Conservation (phyloP, 1,140 invertebrate species). For the Brachionus rotundiformis region DNA sequence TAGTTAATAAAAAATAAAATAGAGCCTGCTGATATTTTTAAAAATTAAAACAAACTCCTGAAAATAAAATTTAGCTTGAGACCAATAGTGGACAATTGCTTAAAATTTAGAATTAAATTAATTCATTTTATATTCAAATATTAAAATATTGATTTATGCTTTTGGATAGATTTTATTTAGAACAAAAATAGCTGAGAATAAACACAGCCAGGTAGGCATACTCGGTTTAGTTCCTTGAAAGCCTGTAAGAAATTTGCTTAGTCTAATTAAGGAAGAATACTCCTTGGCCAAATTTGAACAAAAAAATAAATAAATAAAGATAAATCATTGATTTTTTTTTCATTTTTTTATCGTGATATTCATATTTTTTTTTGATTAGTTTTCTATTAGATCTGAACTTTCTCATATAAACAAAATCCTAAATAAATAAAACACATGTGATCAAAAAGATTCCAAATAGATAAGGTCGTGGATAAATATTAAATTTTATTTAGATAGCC, state of each 20-base stretch:
- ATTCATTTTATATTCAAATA: neutral
- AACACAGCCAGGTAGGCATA: neutral
- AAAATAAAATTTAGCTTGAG: too few species aligned
- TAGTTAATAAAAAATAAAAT: neutral
- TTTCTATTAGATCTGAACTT: constrained; percentile 12
- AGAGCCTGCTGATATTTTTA: neutral
- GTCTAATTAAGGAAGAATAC: neutral
- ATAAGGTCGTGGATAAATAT: constrained; percentile 6
- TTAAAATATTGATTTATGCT: constrained; percentile 11
- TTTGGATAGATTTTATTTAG: neutral
- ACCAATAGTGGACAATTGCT: too few species aligned
- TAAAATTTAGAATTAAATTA: neutral
- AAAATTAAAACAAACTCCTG: neutral
- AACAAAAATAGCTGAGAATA: neutral
- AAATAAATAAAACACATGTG: constrained; percentile 9
- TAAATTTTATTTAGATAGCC: constrained; percentile 11
- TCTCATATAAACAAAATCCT: neutral
- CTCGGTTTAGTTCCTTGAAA: neutral
- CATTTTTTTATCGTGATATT: neutral
- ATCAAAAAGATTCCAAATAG: neutral
- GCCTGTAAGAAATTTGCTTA: neutral
- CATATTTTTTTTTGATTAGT: neutral
- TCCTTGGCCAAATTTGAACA: too few species aligned
- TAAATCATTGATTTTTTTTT: neutral
- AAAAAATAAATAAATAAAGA: neutral